Evolutionary conservation across 2,888 invertebrate genomes (phyloP).

Genomic region (Melipona bicolor): DNA sequence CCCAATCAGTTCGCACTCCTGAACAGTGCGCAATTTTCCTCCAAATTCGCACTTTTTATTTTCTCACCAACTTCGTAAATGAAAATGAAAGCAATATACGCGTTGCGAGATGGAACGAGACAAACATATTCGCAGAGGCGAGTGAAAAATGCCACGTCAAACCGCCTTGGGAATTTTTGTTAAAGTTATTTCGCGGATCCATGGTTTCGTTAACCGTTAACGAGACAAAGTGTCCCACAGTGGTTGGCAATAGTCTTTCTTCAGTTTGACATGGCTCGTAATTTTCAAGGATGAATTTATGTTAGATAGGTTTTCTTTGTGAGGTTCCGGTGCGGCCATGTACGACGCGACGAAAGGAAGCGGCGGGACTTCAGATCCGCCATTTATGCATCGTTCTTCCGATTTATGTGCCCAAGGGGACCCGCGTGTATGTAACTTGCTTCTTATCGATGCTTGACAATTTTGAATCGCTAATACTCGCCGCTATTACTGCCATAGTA

Average conservation of each 20-base stretch:
- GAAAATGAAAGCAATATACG: background rate
- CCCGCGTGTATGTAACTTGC: background rate
- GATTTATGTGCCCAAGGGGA: constrained; percentile 30
- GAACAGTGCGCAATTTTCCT: too few relatives aligned
- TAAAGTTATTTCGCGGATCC: constrained; percentile 24
- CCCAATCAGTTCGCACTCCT: too few relatives aligned
- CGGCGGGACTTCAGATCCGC: constrained; percentile 14
- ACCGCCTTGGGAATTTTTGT: constrained; percentile 16
- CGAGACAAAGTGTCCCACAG: constrained; percentile 52
- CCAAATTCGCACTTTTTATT: too few relatives aligned
- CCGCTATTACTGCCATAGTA: too few relatives aligned
- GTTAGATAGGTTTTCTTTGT: constrained; percentile 42
- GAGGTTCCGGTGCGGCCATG: constrained; percentile 19
- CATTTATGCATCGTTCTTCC: constrained; percentile 9
- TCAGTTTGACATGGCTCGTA: constrained; percentile 38
- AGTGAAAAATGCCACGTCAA: background rate
- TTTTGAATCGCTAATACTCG: constrained; percentile 5
- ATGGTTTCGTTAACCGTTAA: constrained; percentile 35
- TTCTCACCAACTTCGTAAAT: background rate
- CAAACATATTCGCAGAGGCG: background rate
- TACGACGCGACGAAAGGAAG: constrained; percentile 40
- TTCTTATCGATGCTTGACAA: constrained; percentile 4
- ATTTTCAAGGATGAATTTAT: constrained; percentile 64
- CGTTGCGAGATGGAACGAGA: background rate
- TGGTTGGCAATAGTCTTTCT: constrained; percentile 17